A percentile compares a stretch with the other conserved stretches of the same genome.
These are phyloP conservation scores for Metopolophium dirhodum DNA, from an alignment of 1,140 invertebrate genomes.

Conservation along the genomic window DNA sequence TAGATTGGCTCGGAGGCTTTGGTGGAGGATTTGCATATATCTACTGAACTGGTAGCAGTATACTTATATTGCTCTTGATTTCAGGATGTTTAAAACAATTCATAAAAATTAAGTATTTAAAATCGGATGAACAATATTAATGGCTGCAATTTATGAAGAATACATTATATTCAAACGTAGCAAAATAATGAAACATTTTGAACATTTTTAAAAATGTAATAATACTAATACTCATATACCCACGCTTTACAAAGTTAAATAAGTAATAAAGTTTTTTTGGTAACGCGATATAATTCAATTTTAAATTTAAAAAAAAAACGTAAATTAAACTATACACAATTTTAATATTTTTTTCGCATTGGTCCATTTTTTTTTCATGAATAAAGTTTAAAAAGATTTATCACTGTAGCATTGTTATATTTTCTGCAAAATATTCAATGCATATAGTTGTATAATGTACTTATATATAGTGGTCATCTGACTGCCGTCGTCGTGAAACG, in stretches of 20 bases:
- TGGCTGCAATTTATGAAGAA: neutral
- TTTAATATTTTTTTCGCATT: neutral
- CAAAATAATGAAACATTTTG: neutral
- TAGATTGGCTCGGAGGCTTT: neutral
- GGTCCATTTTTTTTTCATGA: neutral
- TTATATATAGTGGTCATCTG: neutral
- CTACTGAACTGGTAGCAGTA: neutral
- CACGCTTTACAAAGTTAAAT: neutral
- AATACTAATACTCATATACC: neutral
- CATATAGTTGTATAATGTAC: neutral
- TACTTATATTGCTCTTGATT: neutral
- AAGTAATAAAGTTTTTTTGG: neutral
- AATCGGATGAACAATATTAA: too few species aligned
- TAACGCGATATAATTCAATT: too few species aligned
- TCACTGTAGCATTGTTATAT: neutral
- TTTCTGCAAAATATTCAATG: conserved; percentile 13
- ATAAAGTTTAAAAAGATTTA: neutral
- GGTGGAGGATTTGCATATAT: neutral
- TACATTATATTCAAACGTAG: neutral
- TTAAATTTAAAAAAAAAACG: neutral
- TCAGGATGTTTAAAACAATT: neutral
- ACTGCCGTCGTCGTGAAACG: neutral
- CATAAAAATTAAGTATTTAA: neutral
- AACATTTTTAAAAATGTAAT: neutral
- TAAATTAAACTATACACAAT: neutral